Percentiles rank a stretch among this genome's conserved stretches.
Evolutionary conservation across 2,888 invertebrate genomes (phyloP).

Genomic region (Capitulum mitella): DNA sequence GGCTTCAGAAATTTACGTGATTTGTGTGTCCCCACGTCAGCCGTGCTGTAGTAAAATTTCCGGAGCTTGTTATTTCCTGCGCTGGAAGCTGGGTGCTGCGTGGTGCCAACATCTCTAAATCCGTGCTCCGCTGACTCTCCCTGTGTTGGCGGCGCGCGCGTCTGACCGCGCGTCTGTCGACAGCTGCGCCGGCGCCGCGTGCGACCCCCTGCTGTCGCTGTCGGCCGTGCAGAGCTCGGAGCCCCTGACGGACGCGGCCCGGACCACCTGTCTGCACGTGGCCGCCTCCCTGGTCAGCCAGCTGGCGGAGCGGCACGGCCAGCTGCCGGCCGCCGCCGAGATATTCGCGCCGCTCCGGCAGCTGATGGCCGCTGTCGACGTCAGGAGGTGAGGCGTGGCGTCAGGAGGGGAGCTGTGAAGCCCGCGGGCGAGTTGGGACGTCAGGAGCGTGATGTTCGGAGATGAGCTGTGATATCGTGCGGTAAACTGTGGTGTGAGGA

Average conservation of each 20-base stretch:
- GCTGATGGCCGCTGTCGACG: not conserved
- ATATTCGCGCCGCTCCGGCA: not conserved
- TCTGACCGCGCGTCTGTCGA: too few species aligned
- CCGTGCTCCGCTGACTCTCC: not conserved
- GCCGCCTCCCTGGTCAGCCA: not conserved
- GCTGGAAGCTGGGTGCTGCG: too few species aligned
- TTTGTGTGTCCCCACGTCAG: too few species aligned
- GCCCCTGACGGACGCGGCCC: not conserved
- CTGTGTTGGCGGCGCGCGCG: too few species aligned
- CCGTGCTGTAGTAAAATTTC: too few species aligned
- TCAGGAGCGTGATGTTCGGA: too few species aligned
- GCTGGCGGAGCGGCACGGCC: constrained; percentile 1
- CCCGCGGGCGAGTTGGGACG: too few species aligned
- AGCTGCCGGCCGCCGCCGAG: constrained; percentile 16
- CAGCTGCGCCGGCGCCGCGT: not conserved
- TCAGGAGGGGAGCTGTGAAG: too few species aligned
- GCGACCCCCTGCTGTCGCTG: not conserved
- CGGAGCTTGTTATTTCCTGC: too few species aligned
- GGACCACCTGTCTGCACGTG: not conserved
- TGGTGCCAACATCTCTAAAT: not conserved
- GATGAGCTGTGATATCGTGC: too few species aligned
- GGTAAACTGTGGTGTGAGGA: too few species aligned
- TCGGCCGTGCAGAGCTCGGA: not conserved
- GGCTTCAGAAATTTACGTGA: too few species aligned
- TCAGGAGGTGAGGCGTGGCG: not conserved